A percentile compares a stretch with the other conserved stretches of the same genome.
These are phyloP conservation scores for Ianthella basta DNA, from an alignment of 37 sponge, comb jelly and placozoan genomes.

Conservation along the genomic window DNA sequence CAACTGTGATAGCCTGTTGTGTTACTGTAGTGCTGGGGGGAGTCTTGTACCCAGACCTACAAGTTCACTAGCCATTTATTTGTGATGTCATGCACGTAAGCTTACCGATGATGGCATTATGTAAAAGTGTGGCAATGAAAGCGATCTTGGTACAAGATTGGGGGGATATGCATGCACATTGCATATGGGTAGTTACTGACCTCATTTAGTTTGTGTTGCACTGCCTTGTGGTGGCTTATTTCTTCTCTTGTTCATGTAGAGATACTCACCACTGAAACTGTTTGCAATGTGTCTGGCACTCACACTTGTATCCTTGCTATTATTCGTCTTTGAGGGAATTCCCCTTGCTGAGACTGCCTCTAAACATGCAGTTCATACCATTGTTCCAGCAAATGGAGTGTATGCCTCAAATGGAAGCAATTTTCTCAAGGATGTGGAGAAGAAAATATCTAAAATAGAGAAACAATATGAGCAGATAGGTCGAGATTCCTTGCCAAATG, in stretches of 20 bases:
- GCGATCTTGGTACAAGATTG: too few relatives aligned
- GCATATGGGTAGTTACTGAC: too few relatives aligned
- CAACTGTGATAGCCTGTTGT: too few relatives aligned
- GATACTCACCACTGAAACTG: conserved; percentile 18
- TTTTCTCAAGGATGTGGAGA: not conserved
- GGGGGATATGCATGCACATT: too few relatives aligned
- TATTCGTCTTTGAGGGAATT: conserved; percentile 17
- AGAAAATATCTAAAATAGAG: not conserved
- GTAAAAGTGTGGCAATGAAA: too few relatives aligned
- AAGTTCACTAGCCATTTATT: too few relatives aligned
- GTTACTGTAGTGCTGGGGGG: too few relatives aligned
- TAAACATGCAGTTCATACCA: not conserved
- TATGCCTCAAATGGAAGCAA: not conserved
- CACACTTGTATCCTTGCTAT: not conserved
- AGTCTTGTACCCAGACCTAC: too few relatives aligned
- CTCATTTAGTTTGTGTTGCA: too few relatives aligned
- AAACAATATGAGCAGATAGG: not conserved
- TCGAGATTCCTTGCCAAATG: not conserved
- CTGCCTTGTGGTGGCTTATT: too few relatives aligned
- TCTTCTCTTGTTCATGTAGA: not conserved
- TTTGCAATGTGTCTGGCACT: conserved; percentile 14
- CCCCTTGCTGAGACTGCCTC: conserved; percentile 16
- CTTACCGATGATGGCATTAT: too few relatives aligned
- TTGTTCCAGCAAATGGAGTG: not conserved
- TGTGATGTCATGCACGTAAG: too few relatives aligned